phyloP scores from a whole-genome alignment of 2,888 invertebrate species.

The Scaptomyza tumidula region DNA sequence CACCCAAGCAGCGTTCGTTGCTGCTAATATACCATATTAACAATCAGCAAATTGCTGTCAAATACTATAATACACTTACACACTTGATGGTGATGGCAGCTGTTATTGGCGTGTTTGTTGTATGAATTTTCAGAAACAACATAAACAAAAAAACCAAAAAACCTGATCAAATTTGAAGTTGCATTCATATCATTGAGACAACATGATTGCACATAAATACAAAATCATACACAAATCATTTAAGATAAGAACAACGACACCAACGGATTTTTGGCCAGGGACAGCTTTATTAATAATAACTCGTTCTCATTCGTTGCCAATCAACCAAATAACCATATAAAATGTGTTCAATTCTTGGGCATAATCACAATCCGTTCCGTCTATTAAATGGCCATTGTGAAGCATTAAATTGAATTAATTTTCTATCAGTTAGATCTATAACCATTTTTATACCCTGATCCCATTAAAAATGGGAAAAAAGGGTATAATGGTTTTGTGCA shows the following conservation, averaged over 20 bases:
- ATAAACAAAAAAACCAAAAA: too few relatives aligned
- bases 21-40: conserved; percentile 21
- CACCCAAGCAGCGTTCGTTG: conserved; percentile 1
- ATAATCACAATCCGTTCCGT: conserved; percentile 50
- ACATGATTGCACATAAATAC: conserved; percentile 52
- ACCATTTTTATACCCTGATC: too few relatives aligned
- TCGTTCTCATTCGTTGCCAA: conserved; percentile 27
- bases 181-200: conserved; percentile 19
- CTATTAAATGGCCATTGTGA: conserved; percentile 40
- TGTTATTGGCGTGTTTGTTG: neutral
- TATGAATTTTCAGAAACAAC: neutral
- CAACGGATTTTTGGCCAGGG: neutral
- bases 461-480: too few relatives aligned
- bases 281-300: conserved; percentile 22
- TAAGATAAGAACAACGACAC: conserved; percentile 50
- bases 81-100: neutral
- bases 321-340: conserved; percentile 20
- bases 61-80: neutral
- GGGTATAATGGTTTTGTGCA: too few relatives aligned
- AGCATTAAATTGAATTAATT: conserved; percentile 36
- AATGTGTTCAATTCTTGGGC: conserved; percentile 43
- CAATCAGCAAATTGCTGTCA: conserved; percentile 6
- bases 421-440: conserved; percentile 22
- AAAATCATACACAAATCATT: conserved; percentile 43
- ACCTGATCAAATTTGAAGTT: conserved; percentile 30